These are phyloP conservation scores for Gobionotothen gibberifrons DNA, from an alignment of 2,797 vertebrate species.

Conservation along the genomic window DNA sequence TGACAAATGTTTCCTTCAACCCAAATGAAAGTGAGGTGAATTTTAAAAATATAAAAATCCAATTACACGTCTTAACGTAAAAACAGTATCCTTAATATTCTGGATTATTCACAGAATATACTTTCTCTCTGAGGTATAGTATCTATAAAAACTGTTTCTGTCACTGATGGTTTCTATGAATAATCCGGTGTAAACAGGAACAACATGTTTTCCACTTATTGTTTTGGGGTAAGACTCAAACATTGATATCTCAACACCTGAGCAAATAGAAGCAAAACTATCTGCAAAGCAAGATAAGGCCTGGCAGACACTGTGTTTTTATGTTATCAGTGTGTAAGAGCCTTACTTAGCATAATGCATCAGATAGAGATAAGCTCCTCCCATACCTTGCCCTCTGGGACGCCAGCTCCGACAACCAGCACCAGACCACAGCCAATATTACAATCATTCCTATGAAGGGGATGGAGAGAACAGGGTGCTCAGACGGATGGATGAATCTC, in stretches of 20 bases:
- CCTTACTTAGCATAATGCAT: conserved; percentile 28
- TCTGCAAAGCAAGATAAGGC: neutral
- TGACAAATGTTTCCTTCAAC: neutral
- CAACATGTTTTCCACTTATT: neutral
- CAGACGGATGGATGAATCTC: conserved; percentile 87
- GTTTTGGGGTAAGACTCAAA: neutral
- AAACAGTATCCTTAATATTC: neutral
- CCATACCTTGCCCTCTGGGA: conserved; percentile 90
- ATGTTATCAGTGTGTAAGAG: conserved; percentile 30
- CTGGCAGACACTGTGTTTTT: neutral
- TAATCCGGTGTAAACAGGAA: neutral
- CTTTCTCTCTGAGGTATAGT: no score
- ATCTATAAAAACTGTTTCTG: neutral
- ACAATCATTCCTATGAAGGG: conserved; percentile 94
- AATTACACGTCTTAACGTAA: neutral
- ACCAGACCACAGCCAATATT: conserved; percentile 92
- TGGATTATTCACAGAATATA: neutral
- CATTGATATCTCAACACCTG: neutral
- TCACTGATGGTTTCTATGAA: neutral
- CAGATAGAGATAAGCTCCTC: conserved; percentile 73
- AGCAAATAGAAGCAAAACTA: conserved; percentile 1
- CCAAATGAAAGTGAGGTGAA: neutral
- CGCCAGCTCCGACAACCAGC: conserved; percentile 93
- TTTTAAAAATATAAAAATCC: neutral
- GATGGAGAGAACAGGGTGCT: conserved; percentile 91